Conservation (phyloP, 2,113 vertebrate genomes). For the Uria aalge region DNA sequence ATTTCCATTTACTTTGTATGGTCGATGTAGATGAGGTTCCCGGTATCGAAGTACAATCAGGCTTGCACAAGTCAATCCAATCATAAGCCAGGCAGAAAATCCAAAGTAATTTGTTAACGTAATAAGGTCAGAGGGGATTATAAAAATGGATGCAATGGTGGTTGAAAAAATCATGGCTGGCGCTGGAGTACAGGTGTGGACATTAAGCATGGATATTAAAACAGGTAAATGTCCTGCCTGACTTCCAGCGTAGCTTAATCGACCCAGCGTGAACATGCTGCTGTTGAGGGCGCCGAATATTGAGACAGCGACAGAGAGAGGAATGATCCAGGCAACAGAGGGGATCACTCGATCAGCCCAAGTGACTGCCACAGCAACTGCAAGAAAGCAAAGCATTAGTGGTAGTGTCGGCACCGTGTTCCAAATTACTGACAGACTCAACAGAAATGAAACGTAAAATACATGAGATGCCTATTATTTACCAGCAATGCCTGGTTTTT, state of each 20-base stretch:
- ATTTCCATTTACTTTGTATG: slow-evolving; percentile 70
- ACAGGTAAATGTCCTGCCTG: slow-evolving; percentile 70
- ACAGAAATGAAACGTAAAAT: not conserved
- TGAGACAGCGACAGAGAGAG: slow-evolving; percentile 68
- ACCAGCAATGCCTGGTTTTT: not conserved
- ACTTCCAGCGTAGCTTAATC: slow-evolving; percentile 70
- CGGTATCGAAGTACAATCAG: slow-evolving; percentile 70
- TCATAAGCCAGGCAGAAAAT: slow-evolving; percentile 67
- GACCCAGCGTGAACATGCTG: slow-evolving; percentile 61
- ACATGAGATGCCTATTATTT: not conserved
- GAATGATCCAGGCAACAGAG: slow-evolving; percentile 70
- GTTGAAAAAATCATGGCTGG: slow-evolving; percentile 73
- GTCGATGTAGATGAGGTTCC: slow-evolving; percentile 68
- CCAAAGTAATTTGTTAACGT: slow-evolving; percentile 72
- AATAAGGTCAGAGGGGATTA: slow-evolving; percentile 71
- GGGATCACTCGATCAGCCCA: slow-evolving; percentile 74
- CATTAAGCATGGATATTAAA: slow-evolving; percentile 72
- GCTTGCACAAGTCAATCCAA: slow-evolving; percentile 65
- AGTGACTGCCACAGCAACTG: slow-evolving; percentile 75
- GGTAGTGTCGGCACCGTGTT: not conserved
- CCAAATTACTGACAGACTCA: not conserved
- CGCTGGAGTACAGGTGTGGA: slow-evolving; percentile 61
- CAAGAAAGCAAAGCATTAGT: slow-evolving; percentile 30
- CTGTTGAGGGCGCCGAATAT: slow-evolving; percentile 75
- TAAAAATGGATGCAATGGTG: slow-evolving; percentile 66